Evolutionary conservation across 2,797 vertebrate genomes (phyloP).

Genomic region (Myioborus melanocephalus): DNA sequence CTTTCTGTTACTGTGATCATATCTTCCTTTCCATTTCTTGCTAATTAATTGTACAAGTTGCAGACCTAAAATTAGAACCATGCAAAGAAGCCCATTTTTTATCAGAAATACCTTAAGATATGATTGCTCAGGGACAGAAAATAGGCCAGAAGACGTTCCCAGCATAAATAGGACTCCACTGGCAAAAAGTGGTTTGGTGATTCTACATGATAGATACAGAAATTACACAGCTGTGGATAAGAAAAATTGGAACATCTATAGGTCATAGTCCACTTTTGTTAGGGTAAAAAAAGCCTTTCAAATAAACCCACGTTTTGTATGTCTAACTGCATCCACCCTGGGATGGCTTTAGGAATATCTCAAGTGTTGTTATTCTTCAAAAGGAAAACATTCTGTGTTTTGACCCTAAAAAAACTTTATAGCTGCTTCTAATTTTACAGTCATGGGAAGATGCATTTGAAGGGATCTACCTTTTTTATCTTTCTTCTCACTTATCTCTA

Average conservation of each 20-base stretch:
- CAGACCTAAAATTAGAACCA: neutral
- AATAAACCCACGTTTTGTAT: neutral
- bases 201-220: neutral
- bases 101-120: neutral
- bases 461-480: neutral
- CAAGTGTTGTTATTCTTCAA: neutral
- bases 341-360: neutral
- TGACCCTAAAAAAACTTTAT: neutral
- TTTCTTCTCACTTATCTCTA: neutral
- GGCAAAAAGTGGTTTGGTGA: neutral
- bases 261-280: neutral
- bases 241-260: neutral
- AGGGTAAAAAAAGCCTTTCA: neutral
- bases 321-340: neutral
- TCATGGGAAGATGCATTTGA: neutral
- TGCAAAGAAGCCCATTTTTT: neutral
- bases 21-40: neutral
- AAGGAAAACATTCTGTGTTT: neutral
- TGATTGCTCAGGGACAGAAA: neutral
- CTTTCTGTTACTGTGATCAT: neutral
- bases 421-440: neutral
- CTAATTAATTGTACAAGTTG: neutral
- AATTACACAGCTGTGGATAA: neutral
- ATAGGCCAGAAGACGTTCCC: neutral
- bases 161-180: neutral